Base-by-base conservation (phyloP, 2,888 invertebrate species). In the Encarsia formosa region DNA sequence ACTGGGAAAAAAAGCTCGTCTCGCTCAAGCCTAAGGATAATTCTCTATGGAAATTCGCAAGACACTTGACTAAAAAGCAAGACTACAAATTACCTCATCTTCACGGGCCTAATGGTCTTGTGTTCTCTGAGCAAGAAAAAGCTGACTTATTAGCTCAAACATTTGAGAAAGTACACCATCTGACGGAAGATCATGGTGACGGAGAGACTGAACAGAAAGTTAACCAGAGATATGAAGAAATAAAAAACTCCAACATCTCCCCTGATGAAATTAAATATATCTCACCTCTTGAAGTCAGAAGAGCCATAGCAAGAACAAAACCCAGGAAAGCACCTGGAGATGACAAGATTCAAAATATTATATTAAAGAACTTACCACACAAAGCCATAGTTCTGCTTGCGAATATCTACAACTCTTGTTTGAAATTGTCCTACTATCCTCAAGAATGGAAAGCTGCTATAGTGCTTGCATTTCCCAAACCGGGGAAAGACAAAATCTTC, bases 311-410 rank as follows among this genome's bases (percentile, higher is more conserved):
- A 29, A 29, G 13, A 29, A 8, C 13, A 8, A 29, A 37, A n/a
- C 37, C 19, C 40, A 54, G 15, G 43, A 57, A 44, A 51, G 57
- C 39, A 37, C 54, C 24, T 19, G 53, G 20, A 9, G 40, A 5
- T 31, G 57, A 46, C 48, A 34, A 23, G 15, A 49, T 53, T 2
- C 43, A 49, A 31, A 49, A 53, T 26, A 43, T 32, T 11, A 8
- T 39, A 5, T 20, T 19, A 20, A 49, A 34, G 34, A 49, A 43
- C 29, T 15, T 43, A 11, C 43, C 37, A 37, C n/a, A 40, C 15
- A 40, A 24, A 15, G 37, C 37, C 2, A 4, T 5, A 3, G 16
- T 37, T 9, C 16, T 16, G 4, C 37, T 37, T 3, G 16, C 16
- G 8, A 29, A 24, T 4, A 41, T 41, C 4, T 29, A 8, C 18